Evolutionary conservation across 2,113 vertebrate genomes (phyloP).

Genomic region (Lophochroa leadbeateri): DNA sequence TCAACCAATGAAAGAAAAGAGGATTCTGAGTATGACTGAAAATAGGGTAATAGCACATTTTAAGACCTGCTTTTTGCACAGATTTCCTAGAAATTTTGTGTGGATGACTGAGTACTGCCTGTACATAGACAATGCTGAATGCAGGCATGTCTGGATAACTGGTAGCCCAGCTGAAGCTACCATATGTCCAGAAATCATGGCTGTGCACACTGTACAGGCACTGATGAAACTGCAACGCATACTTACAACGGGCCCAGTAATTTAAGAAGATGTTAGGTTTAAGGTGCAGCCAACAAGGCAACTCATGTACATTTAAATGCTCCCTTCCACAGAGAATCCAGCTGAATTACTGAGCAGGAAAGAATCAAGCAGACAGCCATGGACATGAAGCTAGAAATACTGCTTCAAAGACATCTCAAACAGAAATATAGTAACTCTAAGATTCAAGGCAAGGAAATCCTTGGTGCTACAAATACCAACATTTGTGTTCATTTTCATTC

Average conservation of each 20-base stretch:
- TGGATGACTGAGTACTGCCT: not conserved
- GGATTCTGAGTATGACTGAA: not conserved
- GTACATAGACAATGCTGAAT: not conserved
- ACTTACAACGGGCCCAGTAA: not conserved
- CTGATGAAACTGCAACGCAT: not conserved
- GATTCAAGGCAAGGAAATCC: not conserved
- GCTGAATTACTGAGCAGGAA: not conserved
- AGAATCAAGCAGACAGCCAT: not conserved
- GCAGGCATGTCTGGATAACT: not conserved
- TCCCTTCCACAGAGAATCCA: not conserved
- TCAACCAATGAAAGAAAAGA: not conserved
- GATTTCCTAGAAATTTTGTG: not conserved
- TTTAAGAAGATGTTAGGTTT: not conserved
- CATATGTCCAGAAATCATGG: not conserved
- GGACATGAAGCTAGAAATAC: not conserved
- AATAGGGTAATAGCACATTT: not conserved
- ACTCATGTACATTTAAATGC: not conserved
- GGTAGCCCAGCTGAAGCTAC: not conserved
- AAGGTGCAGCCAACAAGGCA: not conserved
- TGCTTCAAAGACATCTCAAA: not conserved
- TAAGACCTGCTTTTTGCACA: not conserved
- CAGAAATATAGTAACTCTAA: not conserved
- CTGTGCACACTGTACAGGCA: not conserved
- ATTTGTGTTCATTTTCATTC: not conserved
- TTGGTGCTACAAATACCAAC: not conserved